Base-by-base conservation (phyloP, 2,113 vertebrate genomes). In the Agelaius phoeniceus region DNA sequence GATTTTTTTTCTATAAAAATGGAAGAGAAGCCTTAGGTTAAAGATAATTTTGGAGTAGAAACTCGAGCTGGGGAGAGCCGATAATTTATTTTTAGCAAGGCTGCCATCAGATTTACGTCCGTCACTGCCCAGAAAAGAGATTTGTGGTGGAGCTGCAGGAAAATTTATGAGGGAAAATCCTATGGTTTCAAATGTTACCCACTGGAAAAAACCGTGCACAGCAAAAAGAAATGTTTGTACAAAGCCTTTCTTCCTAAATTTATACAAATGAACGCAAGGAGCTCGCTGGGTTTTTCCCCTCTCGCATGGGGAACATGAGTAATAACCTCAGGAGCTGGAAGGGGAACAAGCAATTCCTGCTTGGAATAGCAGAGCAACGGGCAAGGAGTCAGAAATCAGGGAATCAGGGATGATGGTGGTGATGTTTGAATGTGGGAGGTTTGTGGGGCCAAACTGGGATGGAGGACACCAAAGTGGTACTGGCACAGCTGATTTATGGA, bases 291-390 rank as follows among this genome's bases (percentile, higher is more conserved):
- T 23, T 87, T 79, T 88, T 52, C 74, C 94, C 90, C 94, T 96
- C 93, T 68, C 33, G 7, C 62, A 1, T 66, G 95, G 97, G 91
- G 89, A 96, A 92, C 89, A 90, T 98, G 97, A 97, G 92, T 96
- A 97, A 98, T 95, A 94, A 96, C 96, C 95, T 97, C 96, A 85
- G 79, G 90, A 90, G 93, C 94, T 95, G 95, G 66, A 49, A 96
- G 83, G 90, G 93, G 95, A 97, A 92, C 55, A 91, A 80, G 87
- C 49, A 69, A 17, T 93, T 95, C 83, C 86, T 72, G 39, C 95
- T 93, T 89, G 94, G 87, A 97, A 74, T 39, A 77, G 76, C 68
- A 93, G 89, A 52, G 49, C 59, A 52, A 11, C 33, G 65, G 83
- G 87, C 85, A 85, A 20, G 7, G 93, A 95, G 72, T 94, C 85